Evolutionary conservation across 2,888 invertebrate species (phyloP).

Genomic region (Heliothis peltigera): DNA sequence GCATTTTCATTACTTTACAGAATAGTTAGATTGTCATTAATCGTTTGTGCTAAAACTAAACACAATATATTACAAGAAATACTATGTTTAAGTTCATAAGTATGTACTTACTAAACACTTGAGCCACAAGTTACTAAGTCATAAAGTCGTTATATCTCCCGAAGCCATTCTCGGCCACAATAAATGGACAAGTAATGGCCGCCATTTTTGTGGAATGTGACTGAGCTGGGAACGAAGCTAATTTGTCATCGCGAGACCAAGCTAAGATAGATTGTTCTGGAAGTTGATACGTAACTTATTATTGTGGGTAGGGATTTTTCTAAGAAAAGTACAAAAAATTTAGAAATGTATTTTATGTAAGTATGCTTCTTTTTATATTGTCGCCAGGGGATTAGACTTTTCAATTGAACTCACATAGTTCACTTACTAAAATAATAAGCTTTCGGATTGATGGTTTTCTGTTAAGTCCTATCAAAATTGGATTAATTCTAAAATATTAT

Average conservation of each 20-base stretch:
- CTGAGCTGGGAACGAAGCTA: conserved; percentile 55
- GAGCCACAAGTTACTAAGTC: conserved; percentile 34
- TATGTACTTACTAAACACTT: conserved; percentile 5
- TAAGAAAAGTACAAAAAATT: too few species aligned
- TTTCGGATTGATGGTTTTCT: too few species aligned
- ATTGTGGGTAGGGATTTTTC: background rate
- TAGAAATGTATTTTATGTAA: background rate
- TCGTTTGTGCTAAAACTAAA: background rate
- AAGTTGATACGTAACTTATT: conserved; percentile 42
- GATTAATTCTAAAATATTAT: too few species aligned
- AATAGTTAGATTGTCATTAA: too few species aligned
- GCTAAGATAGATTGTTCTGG: conserved; percentile 44
- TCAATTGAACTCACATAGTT: too few species aligned
- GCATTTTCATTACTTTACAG: too few species aligned
- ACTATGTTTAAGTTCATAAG: background rate
- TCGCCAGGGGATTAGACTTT: too few species aligned
- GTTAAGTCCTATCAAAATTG: too few species aligned
- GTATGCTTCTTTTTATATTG: background rate
- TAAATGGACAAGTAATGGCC: conserved; percentile 73
- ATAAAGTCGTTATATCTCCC: conserved; percentile 58
- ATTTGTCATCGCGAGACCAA: conserved; percentile 60
- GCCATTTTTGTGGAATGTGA: conserved; percentile 69
- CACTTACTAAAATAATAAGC: too few species aligned
- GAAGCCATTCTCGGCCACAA: conserved; percentile 59
- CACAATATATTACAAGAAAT: background rate